These are phyloP conservation scores for Ostrea edulis DNA, from an alignment of 1,140 invertebrate genomes.

Conservation along the genomic window DNA sequence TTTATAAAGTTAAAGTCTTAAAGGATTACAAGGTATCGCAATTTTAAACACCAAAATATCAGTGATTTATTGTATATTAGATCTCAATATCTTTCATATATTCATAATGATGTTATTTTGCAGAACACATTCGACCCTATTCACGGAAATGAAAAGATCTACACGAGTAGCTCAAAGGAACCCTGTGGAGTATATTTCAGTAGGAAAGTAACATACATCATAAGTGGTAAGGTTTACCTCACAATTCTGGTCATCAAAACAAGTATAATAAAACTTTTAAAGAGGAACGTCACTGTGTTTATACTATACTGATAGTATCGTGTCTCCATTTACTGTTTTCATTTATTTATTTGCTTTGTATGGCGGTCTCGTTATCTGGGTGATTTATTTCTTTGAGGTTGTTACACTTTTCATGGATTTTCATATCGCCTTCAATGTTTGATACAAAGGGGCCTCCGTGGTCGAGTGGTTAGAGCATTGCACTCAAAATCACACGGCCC, in stretches of 20 bases:
- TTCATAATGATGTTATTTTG: background rate
- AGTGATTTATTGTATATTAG: background rate
- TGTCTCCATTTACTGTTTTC: too few relatives aligned
- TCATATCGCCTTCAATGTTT: too few relatives aligned
- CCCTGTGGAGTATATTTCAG: conserved; percentile 13
- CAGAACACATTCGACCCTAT: conserved; percentile 17
- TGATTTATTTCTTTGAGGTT: too few relatives aligned
- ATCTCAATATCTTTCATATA: background rate
- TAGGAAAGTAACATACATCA: conserved; percentile 12
- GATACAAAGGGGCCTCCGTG: too few relatives aligned
- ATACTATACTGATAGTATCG: too few relatives aligned
- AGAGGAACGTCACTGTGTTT: too few relatives aligned
- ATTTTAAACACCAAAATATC: background rate
- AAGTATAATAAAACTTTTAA: background rate
- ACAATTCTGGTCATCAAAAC: too few relatives aligned
- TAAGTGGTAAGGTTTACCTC: background rate
- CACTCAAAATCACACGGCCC: too few relatives aligned
- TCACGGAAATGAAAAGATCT: background rate
- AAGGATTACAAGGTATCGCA: background rate
- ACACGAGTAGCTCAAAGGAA: background rate
- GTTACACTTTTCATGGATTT: too few relatives aligned
- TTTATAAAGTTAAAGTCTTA: conserved; percentile 5
- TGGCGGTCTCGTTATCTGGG: too few relatives aligned
- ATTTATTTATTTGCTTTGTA: too few relatives aligned
- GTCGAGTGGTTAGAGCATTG: too few relatives aligned